phyloP scores from a whole-genome alignment of 2,113 vertebrate genomes.

The Larimichthys crocea region DNA sequence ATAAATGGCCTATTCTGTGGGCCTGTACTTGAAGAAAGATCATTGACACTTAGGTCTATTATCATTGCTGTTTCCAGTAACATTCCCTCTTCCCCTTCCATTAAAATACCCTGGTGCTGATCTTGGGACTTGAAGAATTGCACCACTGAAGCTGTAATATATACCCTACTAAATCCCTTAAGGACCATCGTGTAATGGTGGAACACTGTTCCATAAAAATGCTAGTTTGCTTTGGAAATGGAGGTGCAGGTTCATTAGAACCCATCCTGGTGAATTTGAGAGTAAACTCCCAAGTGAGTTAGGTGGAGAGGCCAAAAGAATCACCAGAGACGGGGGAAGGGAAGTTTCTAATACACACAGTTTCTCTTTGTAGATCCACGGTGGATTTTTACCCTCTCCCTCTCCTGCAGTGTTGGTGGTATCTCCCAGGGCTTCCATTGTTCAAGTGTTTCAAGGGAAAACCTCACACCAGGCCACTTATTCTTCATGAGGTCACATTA shows the following conservation, averaged over 20 bases:
- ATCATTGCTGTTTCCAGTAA: constrained; percentile 9
- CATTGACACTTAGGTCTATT: background rate
- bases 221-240: constrained; percentile 72
- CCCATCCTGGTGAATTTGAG: constrained; percentile 70
- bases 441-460: constrained; percentile 45
- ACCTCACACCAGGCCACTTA: constrained; percentile 61
- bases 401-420: constrained; percentile 46
- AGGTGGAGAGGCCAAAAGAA: constrained; percentile 33
- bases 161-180: constrained; percentile 62
- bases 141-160: constrained; percentile 59
- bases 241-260: constrained; percentile 76
- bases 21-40: background rate
- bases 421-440: constrained; percentile 60
- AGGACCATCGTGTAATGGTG: constrained; percentile 67
- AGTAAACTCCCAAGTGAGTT: constrained; percentile 64
- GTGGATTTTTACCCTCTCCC: constrained; percentile 29
- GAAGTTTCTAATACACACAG: constrained; percentile 1
- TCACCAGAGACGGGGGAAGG: constrained; percentile 8
- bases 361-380: constrained; percentile 27
- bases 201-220: constrained; percentile 74
- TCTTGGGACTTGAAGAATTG: constrained; percentile 60
- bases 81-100: constrained; percentile 32
- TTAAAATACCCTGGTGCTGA: constrained; percentile 35
- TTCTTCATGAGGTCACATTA: constrained; percentile 71
- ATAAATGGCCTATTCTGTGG: background rate